Conservation (phyloP, 2,888 invertebrate genomes). For the Caenorhabditis sp. region DNA sequence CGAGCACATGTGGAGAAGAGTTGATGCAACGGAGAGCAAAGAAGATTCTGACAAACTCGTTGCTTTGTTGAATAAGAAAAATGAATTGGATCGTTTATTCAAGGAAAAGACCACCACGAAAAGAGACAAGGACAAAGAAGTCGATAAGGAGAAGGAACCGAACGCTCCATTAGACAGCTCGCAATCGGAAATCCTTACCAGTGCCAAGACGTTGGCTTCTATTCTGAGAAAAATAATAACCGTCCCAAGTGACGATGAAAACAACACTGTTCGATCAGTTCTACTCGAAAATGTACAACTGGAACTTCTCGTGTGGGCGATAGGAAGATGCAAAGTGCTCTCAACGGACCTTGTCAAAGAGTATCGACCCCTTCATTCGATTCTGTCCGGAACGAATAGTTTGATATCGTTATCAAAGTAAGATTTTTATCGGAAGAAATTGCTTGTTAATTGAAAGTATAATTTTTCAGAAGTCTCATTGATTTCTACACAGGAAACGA, state of each 20-base stretch:
- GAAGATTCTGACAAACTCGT: constrained; percentile 64
- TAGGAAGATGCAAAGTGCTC: constrained; percentile 38
- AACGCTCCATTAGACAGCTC: constrained; percentile 24
- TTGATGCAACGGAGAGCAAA: constrained; percentile 52
- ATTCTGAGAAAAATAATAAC: constrained; percentile 46
- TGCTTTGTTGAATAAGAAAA: constrained; percentile 56
- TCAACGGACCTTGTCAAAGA: constrained; percentile 48
- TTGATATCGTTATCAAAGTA: constrained; percentile 60
- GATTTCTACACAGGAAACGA: constrained; percentile 61
- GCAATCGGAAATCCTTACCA: constrained; percentile 56
- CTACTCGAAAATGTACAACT: constrained; percentile 40
- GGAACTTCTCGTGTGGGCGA: constrained; percentile 45
- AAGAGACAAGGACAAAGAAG: constrained; percentile 43
- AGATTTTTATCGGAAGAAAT: background rate
- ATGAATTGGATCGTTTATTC: constrained; percentile 55
- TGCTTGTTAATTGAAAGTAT: background rate
- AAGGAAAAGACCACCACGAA: constrained; percentile 39
- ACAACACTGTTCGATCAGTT: constrained; percentile 38
- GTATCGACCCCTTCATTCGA: constrained; percentile 64
- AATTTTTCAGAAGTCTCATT: constrained; percentile 45
- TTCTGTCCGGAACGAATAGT: constrained; percentile 56
- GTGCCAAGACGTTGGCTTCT: constrained; percentile 61
- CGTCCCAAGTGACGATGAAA: background rate
- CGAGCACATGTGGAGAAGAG: constrained; percentile 72
- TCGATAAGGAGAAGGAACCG: constrained; percentile 18